A percentile compares a stretch with the other conserved stretches of the same genome.
Evolutionary conservation across 2,888 invertebrate genomes (phyloP).

Genomic region (Patella ulyssiponensis): DNA sequence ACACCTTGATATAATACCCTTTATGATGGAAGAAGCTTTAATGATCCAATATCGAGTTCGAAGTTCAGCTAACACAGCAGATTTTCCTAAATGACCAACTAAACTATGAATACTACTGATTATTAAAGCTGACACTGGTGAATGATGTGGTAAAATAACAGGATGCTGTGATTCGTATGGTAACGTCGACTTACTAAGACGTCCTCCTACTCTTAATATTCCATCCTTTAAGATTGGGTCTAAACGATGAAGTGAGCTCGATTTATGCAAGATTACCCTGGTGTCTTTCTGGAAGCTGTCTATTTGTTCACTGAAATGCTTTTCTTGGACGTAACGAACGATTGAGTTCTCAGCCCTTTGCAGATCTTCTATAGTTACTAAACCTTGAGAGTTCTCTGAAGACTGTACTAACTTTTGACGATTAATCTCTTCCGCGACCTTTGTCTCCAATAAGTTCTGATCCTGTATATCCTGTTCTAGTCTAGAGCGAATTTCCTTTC

Average conservation of each 20-base stretch:
- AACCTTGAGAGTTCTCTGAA: too few species aligned
- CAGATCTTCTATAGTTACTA: too few species aligned
- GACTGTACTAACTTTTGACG: too few species aligned
- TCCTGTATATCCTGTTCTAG: too few species aligned
- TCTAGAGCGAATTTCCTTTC: too few species aligned
- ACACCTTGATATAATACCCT: slow-evolving; percentile 9
- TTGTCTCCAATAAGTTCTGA: too few species aligned
- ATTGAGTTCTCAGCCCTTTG: too few species aligned
- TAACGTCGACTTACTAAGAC: not conserved
- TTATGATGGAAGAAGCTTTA: not conserved
- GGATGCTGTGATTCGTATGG: slow-evolving; percentile 14
- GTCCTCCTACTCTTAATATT: slow-evolving; percentile 8
- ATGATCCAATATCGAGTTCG: slow-evolving; percentile 22
- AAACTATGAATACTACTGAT: slow-evolving; percentile 15
- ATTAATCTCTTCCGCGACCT: too few species aligned
- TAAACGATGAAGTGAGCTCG: not conserved
- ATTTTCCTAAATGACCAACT: slow-evolving; percentile 12
- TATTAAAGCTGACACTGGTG: slow-evolving; percentile 14
- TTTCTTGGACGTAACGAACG: too few species aligned
- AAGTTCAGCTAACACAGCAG: not conserved
- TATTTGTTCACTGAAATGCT: too few species aligned
- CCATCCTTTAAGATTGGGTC: not conserved
- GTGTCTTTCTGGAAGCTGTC: too few species aligned
- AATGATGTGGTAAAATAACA: slow-evolving; percentile 15
- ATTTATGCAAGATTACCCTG: too few species aligned